Percentiles rank a stretch among this genome's conserved stretches.
phyloP scores from a whole-genome alignment of 1,140 invertebrate species.

The Carcinoscorpius rotundicauda region DNA sequence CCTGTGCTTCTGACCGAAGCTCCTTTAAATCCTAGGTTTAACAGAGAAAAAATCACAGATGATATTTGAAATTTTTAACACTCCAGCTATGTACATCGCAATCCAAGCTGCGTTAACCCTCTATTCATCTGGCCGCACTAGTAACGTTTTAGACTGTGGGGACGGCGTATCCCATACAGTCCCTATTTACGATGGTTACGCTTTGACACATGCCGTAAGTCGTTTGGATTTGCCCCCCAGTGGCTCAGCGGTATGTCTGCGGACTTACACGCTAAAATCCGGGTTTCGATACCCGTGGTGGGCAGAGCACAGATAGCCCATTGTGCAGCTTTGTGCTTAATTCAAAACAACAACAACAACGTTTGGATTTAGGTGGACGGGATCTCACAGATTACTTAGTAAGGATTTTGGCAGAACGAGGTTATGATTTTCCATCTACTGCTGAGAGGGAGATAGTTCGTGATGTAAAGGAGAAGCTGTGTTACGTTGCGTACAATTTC shows the following conservation, averaged over 20 bases:
- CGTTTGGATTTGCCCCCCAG: no score
- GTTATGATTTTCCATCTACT: slow-evolving; percentile 41
- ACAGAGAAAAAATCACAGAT: slow-evolving; percentile 41
- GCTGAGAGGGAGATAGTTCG: slow-evolving; percentile 41
- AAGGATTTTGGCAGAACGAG: slow-evolving; percentile 39
- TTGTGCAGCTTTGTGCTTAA: no score
- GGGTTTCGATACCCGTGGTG: no score
- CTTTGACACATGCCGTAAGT: slow-evolving; percentile 59
- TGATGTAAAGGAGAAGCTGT: slow-evolving; percentile 37
- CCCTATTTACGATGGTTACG: slow-evolving; percentile 54
- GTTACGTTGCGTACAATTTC: slow-evolving; percentile 40
- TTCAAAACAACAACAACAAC: no score
- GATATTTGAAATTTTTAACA: slow-evolving; percentile 41
- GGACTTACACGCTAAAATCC: no score
- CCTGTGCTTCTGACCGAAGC: slow-evolving; percentile 45
- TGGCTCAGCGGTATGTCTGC: no score
- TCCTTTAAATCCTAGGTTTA: slow-evolving; percentile 41
- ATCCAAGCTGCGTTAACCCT: slow-evolving; percentile 34
- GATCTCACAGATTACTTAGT: slow-evolving; percentile 40
- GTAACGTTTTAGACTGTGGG: slow-evolving; percentile 32
- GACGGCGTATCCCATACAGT: slow-evolving; percentile 33
- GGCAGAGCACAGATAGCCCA: no score
- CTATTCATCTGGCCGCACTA: slow-evolving; percentile 35
- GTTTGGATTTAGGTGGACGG: slow-evolving; percentile 42
- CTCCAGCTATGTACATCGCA: slow-evolving; percentile 29